A percentile compares a stretch with the other conserved stretches of the same genome.
phyloP scores from a whole-genome alignment of 2,113 vertebrate genomes.

The Junco hyemalis region DNA sequence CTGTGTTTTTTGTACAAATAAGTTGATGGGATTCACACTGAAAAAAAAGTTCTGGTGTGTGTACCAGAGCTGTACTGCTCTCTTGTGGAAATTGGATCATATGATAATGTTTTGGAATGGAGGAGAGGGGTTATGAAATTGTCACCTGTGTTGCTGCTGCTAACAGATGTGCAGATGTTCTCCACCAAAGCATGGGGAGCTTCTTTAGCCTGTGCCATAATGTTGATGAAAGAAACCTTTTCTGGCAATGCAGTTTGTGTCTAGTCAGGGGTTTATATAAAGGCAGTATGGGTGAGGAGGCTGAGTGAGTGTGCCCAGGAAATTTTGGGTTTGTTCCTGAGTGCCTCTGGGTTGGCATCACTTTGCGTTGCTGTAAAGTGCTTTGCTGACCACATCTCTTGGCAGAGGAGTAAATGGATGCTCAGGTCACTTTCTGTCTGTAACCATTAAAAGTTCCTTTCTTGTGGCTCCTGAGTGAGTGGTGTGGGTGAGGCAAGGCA shows the following conservation, averaged over 20 bases:
- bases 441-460: not conserved
- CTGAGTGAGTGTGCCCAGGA: not conserved
- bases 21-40: not conserved
- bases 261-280: not conserved
- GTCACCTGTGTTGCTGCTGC: not conserved
- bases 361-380: not conserved
- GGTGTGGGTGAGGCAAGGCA: not conserved
- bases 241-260: not conserved
- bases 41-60: not conserved
- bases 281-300: rapidly evolving
- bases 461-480: not conserved
- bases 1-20: not conserved
- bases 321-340: not conserved
- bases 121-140: not conserved
- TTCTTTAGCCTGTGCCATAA: not conserved
- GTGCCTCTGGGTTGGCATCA: not conserved
- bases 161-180: not conserved
- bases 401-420: not conserved
- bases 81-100: not conserved
- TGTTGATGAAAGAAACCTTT: not conserved
- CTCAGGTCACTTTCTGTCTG: rapidly evolving
- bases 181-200: not conserved
- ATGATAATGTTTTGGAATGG: not conserved
- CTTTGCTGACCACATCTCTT: not conserved
- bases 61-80: not conserved